Evolutionary conservation across 2,888 invertebrate species (phyloP).

Genomic region (Fragum whitleyi): DNA sequence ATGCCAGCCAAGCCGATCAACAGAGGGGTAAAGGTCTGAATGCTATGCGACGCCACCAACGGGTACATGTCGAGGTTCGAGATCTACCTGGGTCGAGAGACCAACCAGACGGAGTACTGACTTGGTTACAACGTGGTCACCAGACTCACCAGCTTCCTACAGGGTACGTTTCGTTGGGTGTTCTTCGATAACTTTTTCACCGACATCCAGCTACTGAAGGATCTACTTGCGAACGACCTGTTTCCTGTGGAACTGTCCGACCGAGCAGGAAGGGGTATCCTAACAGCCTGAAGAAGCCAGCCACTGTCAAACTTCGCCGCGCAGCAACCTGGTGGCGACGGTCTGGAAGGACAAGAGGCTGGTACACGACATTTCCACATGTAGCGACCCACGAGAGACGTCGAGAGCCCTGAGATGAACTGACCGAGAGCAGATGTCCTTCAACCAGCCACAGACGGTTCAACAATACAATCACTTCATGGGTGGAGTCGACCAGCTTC

Average conservation of each 20-base stretch:
- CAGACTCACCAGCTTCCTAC: too few relatives aligned
- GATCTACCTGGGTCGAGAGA: slow-evolving; percentile 28
- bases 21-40: slow-evolving; percentile 45
- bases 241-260: slow-evolving; percentile 37
- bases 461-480: slow-evolving; percentile 53
- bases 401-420: slow-evolving; percentile 17
- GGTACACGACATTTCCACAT: slow-evolving; percentile 37
- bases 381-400: too few relatives aligned
- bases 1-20: slow-evolving; percentile 33
- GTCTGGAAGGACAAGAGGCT: too few relatives aligned
- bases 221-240: slow-evolving; percentile 11
- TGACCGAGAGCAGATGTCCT: slow-evolving; percentile 18
- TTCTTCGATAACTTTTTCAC: slow-evolving; percentile 39
- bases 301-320: slow-evolving; percentile 15
- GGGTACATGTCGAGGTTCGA: slow-evolving; percentile 38
- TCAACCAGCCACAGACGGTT: too few relatives aligned
- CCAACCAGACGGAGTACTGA: slow-evolving; percentile 13
- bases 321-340: too few relatives aligned
- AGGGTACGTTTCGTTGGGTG: neutral
- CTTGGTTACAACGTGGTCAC: slow-evolving; percentile 41
- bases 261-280: slow-evolving; percentile 23
- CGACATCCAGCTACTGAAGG: slow-evolving; percentile 26
- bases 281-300: too few relatives aligned
- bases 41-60: slow-evolving; percentile 30
- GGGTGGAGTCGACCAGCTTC: slow-evolving; percentile 59